These are phyloP conservation scores for Microctenopoma lineatum DNA, from an alignment of 2,797 vertebrate species.

Conservation along the genomic window DNA sequence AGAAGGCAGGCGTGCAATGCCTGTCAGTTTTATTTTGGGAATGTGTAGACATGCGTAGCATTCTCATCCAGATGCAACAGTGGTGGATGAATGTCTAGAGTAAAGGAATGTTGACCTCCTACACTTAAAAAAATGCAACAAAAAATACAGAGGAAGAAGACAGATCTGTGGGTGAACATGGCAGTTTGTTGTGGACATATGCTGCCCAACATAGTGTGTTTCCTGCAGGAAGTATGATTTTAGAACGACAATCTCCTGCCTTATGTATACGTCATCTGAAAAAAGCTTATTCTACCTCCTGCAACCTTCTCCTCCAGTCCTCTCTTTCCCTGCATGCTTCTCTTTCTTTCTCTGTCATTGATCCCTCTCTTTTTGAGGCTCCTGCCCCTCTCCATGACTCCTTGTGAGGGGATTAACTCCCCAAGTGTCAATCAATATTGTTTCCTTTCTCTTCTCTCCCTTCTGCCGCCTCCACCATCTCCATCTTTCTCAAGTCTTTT, in stretches of 20 bases:
- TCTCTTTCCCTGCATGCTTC: neutral
- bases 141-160: neutral
- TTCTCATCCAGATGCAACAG: neutral
- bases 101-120: neutral
- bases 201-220: neutral
- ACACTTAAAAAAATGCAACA: neutral
- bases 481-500: conserved; percentile 64
- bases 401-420: conserved; percentile 25
- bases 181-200: neutral
- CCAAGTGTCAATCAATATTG: conserved; percentile 32
- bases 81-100: neutral
- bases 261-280: neutral
- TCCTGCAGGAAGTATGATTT: neutral
- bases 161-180: neutral
- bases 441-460: conserved; percentile 37
- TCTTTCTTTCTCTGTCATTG: neutral
- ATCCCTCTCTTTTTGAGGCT: conserved; percentile 24
- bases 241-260: neutral
- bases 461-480: conserved; percentile 4
- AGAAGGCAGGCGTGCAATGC: neutral
- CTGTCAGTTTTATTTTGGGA: neutral
- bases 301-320: neutral
- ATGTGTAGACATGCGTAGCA: neutral
- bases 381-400: conserved; percentile 10
- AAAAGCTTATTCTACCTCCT: neutral